Evolutionary conservation across 1,140 invertebrate species (phyloP).

Genomic region (Hycleus phaleratus): DNA sequence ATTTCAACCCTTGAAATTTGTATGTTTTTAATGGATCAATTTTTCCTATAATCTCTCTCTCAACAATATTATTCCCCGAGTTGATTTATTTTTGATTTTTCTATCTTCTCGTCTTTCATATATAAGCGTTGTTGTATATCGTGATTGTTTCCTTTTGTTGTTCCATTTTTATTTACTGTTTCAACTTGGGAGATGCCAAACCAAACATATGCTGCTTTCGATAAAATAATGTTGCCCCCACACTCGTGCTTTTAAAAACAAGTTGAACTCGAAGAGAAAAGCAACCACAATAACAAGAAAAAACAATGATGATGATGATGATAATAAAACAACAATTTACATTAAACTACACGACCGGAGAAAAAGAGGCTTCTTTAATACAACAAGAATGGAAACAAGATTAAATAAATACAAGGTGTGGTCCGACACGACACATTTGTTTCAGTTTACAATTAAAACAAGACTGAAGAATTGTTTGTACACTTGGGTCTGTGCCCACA

Average conservation of each 20-base stretch:
- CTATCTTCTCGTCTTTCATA: too few species aligned
- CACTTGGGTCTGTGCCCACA: conserved; percentile 12
- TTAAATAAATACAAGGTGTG: conserved; percentile 23
- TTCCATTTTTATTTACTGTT: not conserved
- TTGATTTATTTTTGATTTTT: too few species aligned
- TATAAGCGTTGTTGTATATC: too few species aligned
- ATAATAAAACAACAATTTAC: too few species aligned
- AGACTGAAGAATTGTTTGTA: conserved; percentile 13
- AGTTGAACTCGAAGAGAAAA: not conserved
- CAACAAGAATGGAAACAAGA: conserved; percentile 20
- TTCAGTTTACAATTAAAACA: conserved; percentile 17
- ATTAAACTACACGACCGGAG: not conserved
- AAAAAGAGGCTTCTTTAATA: not conserved
- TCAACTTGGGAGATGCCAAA: conserved; percentile 11
- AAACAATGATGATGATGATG: not conserved
- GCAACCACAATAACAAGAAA: conserved; percentile 1
- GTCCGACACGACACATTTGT: conserved; percentile 13
- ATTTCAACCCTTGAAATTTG: too few species aligned
- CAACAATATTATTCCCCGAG: too few species aligned
- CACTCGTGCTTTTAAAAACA: not conserved
- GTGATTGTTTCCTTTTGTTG: too few species aligned
- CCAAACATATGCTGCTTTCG: conserved; percentile 9
- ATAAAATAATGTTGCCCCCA: conserved; percentile 14
- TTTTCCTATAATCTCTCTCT: too few species aligned
- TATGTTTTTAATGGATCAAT: too few species aligned